phyloP scores from a whole-genome alignment of 2,113 vertebrate genomes.

The Corythaixoides concolor region DNA sequence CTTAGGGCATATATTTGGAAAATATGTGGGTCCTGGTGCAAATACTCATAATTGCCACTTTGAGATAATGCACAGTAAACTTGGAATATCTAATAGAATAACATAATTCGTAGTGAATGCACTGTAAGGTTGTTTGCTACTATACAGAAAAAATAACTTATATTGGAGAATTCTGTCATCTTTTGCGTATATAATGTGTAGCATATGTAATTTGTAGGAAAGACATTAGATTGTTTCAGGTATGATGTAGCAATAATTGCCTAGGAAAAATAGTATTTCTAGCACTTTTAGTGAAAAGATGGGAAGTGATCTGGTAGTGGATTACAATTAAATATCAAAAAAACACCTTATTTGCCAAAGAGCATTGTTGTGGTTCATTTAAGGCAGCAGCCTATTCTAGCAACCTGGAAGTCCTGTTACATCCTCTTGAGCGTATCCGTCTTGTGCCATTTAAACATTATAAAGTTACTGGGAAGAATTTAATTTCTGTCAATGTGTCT shows the following conservation, averaged over 20 bases:
- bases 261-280: background rate
- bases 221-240: background rate
- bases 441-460: background rate
- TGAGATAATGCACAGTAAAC: background rate
- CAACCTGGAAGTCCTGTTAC: background rate
- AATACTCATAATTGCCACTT: background rate
- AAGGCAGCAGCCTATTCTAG: background rate
- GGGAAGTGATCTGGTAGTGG: background rate
- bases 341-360: background rate
- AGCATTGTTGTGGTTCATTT: background rate
- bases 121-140: background rate
- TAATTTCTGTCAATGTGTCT: background rate
- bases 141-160: background rate
- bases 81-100: background rate
- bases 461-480: background rate
- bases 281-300: background rate
- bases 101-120: background rate
- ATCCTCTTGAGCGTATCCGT: rapidly evolving
- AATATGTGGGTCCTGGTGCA: background rate
- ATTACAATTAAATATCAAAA: background rate
- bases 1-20: background rate
- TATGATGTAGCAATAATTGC: background rate
- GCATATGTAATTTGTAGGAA: background rate
- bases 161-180: background rate
- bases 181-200: background rate